These are phyloP conservation scores for Pygathrix nemaeus DNA, from an alignment of 2,113 vertebrate genomes.

Conservation along the genomic window DNA sequence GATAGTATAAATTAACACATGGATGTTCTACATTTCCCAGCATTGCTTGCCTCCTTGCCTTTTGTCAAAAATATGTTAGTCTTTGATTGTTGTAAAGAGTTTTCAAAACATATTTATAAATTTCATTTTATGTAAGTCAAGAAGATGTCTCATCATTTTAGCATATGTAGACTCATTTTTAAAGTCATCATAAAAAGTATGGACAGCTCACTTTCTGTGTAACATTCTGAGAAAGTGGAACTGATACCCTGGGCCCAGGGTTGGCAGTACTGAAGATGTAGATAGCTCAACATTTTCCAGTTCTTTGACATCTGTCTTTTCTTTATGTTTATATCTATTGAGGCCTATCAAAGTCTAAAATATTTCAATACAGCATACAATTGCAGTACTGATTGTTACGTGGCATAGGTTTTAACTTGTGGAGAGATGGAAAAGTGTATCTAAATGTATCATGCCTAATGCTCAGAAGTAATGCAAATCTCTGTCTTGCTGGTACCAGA, in stretches of 20 bases:
- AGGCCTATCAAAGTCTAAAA: slow-evolving; percentile 62
- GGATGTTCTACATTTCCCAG: neutral
- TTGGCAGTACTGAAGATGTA: slow-evolving; percentile 17
- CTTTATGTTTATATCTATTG: slow-evolving; percentile 35
- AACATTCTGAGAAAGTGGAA: neutral
- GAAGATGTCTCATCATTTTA: slow-evolving; percentile 3
- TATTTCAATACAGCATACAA: slow-evolving; percentile 67
- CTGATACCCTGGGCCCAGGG: neutral
- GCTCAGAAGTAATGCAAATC: slow-evolving; percentile 41
- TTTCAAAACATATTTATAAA: slow-evolving; percentile 26
- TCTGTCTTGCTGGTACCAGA: slow-evolving; percentile 38
- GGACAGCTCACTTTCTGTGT: neutral
- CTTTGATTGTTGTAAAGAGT: neutral
- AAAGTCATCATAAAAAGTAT: neutral
- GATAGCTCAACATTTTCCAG: slow-evolving; percentile 29
- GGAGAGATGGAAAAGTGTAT: neutral
- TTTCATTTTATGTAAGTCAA: slow-evolving; percentile 2
- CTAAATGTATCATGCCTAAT: slow-evolving; percentile 36
- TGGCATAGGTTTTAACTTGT: slow-evolving; percentile 46
- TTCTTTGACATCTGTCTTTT: slow-evolving; percentile 60
- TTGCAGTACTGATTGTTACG: slow-evolving; percentile 33
- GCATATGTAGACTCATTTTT: slow-evolving; percentile 23
- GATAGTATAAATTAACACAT: neutral
- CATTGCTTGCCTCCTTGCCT: neutral
- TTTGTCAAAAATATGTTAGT: slow-evolving; percentile 13